Evolutionary conservation across 2,113 vertebrate genomes (phyloP).

Genomic region (Gambusia affinis): DNA sequence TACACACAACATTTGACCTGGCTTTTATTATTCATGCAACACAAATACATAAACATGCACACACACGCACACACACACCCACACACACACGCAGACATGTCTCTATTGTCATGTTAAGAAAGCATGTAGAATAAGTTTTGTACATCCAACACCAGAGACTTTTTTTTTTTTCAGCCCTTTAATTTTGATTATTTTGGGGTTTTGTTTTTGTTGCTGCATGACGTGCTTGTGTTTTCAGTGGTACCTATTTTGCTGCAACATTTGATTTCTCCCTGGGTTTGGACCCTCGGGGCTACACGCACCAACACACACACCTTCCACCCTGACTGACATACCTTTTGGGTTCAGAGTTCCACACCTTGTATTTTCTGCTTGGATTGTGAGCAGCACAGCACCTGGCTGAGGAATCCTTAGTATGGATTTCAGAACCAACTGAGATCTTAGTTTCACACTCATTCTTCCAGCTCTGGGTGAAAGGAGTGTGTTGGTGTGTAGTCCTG

Average conservation of each 20-base stretch:
- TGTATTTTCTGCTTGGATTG: constrained; percentile 14
- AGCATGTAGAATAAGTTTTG: constrained; percentile 52
- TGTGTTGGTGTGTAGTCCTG: constrained; percentile 48
- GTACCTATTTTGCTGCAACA: constrained; percentile 71
- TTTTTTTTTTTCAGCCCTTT: constrained; percentile 47
- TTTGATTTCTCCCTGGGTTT: constrained; percentile 65
- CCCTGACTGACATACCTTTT: background rate
- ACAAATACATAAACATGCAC: constrained; percentile 35
- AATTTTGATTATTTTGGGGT: constrained; percentile 6
- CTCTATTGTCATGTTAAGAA: constrained; percentile 50
- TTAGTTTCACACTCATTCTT: constrained; percentile 16
- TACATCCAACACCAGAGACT: constrained; percentile 54
- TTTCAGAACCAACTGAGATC: constrained; percentile 21
- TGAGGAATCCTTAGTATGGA: constrained; percentile 13
- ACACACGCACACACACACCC: constrained; percentile 16
- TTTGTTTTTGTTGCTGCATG: constrained; percentile 65
- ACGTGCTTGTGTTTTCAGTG: constrained; percentile 73
- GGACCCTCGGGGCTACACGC: constrained; percentile 36
- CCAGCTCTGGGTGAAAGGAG: constrained; percentile 31
- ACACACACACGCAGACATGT: constrained; percentile 25
- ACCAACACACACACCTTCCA: constrained; percentile 20
- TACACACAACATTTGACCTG: constrained; percentile 64
- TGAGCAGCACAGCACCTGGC: constrained; percentile 13
- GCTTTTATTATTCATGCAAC: constrained; percentile 61
- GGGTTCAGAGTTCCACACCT: constrained; percentile 6